Evolutionary conservation across 2,888 invertebrate genomes (phyloP).

Genomic region (Fragum whitleyi): DNA sequence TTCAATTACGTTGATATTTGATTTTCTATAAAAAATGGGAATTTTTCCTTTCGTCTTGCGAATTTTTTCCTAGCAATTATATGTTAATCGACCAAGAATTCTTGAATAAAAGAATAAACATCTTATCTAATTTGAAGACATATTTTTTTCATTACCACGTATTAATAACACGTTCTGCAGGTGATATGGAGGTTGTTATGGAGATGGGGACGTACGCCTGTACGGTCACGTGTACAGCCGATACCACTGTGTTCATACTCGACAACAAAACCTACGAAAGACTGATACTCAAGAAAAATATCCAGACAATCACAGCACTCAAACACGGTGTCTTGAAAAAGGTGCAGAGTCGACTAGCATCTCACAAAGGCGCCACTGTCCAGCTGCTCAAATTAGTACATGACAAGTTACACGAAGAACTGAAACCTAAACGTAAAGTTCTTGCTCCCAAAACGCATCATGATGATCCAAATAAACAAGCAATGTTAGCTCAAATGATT

Average conservation of each 20-base stretch:
- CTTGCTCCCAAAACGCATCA: slow-evolving; percentile 46
- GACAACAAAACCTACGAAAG: slow-evolving; percentile 80
- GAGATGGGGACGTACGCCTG: slow-evolving; percentile 76
- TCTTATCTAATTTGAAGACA: too few species aligned
- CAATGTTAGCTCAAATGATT: slow-evolving; percentile 69
- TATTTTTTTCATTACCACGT: too few species aligned
- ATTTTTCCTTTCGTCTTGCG: too few species aligned
- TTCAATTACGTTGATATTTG: too few species aligned
- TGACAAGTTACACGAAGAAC: slow-evolving; percentile 65
- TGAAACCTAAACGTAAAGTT: slow-evolving; percentile 59
- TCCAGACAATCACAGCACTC: slow-evolving; percentile 64
- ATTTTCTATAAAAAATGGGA: too few species aligned
- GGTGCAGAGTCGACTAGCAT: slow-evolving; percentile 62
- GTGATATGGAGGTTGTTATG: slow-evolving; percentile 73
- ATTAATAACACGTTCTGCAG: slow-evolving; percentile 59
- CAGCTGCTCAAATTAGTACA: slow-evolving; percentile 67
- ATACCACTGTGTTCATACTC: slow-evolving; percentile 78
- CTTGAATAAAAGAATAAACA: too few species aligned
- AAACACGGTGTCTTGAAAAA: slow-evolving; percentile 71
- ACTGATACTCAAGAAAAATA: slow-evolving; percentile 73
- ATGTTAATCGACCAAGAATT: too few species aligned
- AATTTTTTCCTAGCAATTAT: too few species aligned
- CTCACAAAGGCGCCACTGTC: slow-evolving; percentile 67
- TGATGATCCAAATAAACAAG: slow-evolving; percentile 61
- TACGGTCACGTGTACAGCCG: slow-evolving; percentile 76